These are phyloP conservation scores for Sparus aurata DNA, from an alignment of 2,797 vertebrate genomes.

Conservation along the genomic window DNA sequence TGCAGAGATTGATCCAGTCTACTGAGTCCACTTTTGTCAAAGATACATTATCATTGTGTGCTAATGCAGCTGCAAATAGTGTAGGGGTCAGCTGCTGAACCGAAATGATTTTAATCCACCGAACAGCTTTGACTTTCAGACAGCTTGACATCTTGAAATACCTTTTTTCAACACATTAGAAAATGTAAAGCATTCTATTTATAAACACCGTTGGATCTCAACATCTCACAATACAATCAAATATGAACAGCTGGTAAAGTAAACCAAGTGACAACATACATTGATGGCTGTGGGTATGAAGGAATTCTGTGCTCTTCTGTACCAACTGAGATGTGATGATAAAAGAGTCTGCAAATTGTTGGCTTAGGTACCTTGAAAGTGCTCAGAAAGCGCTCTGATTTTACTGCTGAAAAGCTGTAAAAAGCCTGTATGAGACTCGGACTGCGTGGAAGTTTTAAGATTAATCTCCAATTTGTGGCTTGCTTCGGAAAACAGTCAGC, in stretches of 20 bases:
- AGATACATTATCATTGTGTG: not conserved
- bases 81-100: not conserved
- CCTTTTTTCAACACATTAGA: not conserved
- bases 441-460: not conserved
- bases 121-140: not conserved
- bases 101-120: not conserved
- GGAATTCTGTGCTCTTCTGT: too few species aligned
- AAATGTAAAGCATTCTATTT: not conserved
- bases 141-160: not conserved
- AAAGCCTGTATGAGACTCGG: not conserved
- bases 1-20: not conserved
- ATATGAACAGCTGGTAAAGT: too few species aligned
- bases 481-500: conserved; percentile 3
- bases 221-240: too few species aligned
- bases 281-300: too few species aligned
- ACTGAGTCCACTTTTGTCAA: not conserved
- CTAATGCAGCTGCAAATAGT: conserved; percentile 3
- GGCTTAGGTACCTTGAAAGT: too few species aligned
- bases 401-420: too few species aligned
- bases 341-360: too few species aligned
- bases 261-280: too few species aligned
- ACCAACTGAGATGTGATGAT: too few species aligned
- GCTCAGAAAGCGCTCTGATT: too few species aligned
- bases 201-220: not conserved
- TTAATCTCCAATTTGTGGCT: not conserved